phyloP scores from a whole-genome alignment of 2,113 vertebrate genomes.

The Festucalex cinctus region DNA sequence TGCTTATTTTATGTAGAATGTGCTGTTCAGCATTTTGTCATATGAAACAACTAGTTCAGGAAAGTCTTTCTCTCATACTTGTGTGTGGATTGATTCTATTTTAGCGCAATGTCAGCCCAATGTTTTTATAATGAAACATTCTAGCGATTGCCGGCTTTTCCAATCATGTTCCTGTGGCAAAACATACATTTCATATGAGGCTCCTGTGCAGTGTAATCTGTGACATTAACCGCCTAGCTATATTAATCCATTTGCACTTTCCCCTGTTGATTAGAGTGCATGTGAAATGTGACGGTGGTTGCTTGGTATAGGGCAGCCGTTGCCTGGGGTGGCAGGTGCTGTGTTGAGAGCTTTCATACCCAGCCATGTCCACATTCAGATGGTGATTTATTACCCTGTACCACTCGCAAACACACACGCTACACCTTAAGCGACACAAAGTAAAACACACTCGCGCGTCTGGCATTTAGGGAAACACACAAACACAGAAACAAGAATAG shows the following conservation, averaged over 20 bases:
- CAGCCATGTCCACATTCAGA: constrained; percentile 54
- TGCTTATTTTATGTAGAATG: constrained; percentile 12
- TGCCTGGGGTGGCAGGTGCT: constrained; percentile 59
- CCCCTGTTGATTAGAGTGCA: constrained; percentile 66
- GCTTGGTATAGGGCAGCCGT: constrained; percentile 69
- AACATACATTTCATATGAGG: constrained; percentile 57
- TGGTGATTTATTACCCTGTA: constrained; percentile 68
- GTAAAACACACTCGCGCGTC: constrained; percentile 20
- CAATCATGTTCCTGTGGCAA: constrained; percentile 51
- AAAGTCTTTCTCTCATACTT: constrained; percentile 14
- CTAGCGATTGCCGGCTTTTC: constrained; percentile 50
- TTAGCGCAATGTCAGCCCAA: constrained; percentile 15
- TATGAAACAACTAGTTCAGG: constrained; percentile 2
- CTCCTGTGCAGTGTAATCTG: constrained; percentile 51
- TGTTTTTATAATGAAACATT: constrained; percentile 50
- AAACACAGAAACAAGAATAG: constrained; percentile 16
- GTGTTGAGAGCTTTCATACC: constrained; percentile 61
- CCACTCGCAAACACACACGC: constrained; percentile 25
- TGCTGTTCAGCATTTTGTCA: constrained; percentile 20
- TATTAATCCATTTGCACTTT: constrained; percentile 72
- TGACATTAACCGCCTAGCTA: constrained; percentile 60
- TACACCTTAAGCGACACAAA: constrained; percentile 34
- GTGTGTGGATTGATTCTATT: constrained; percentile 16
- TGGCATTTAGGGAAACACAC: constrained; percentile 46
- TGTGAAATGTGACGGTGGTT: constrained; percentile 61